Conservation (phyloP, 2,797 vertebrate genomes). For the Cottoperca gobio region DNA sequence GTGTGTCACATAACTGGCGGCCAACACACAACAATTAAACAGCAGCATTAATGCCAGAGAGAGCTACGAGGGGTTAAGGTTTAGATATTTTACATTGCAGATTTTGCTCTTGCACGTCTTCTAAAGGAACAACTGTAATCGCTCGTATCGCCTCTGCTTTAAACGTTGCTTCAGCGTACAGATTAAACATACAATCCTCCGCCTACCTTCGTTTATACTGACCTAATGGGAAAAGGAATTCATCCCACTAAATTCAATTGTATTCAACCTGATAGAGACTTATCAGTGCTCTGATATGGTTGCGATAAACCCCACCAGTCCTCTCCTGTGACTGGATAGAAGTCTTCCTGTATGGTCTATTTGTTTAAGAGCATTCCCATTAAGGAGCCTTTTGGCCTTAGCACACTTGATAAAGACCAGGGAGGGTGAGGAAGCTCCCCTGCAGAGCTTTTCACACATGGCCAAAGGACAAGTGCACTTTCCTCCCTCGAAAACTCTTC, state of each 20-base stretch:
- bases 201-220: constrained; percentile 4
- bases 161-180: not conserved
- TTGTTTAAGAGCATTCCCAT: constrained; percentile 80
- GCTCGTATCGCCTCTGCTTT: constrained; percentile 7
- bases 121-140: not conserved
- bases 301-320: constrained; percentile 57
- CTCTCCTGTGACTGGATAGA: constrained; percentile 39
- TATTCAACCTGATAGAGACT: constrained; percentile 50
- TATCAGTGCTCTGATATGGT: constrained; percentile 56
- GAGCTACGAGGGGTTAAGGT: not conserved
- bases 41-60: constrained; percentile 6
- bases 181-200: not conserved
- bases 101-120: not conserved
- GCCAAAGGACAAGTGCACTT: constrained; percentile 81
- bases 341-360: constrained; percentile 78
- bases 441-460: constrained; percentile 84
- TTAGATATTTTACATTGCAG: not conserved
- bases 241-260: constrained; percentile 19
- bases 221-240: not conserved
- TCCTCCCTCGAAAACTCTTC: constrained; percentile 32
- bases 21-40: constrained; percentile 16
- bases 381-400: constrained; percentile 83
- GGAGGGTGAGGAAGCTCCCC: constrained; percentile 82
- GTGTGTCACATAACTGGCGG: constrained; percentile 49
- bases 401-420: constrained; percentile 82